Base-by-base conservation (phyloP, 2,797 vertebrate species). In the Clarias platycephalus region DNA sequence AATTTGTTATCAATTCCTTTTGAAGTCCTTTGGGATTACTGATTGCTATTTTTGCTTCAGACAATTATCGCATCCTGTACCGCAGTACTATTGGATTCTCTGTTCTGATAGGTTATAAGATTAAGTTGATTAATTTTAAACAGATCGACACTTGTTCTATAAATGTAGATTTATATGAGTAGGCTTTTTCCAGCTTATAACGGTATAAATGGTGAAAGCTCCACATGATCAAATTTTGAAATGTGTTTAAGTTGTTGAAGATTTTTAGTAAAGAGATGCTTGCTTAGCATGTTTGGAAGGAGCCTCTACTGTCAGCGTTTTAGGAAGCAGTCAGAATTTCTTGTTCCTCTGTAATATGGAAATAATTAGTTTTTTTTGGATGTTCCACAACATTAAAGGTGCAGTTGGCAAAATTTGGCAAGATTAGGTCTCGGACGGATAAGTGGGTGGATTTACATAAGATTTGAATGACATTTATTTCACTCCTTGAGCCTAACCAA, bases 1-100 rank as follows among this genome's bases (percentile, higher is more conserved):
- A 88, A 82, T 81, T 87, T 70, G 68, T 83, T 86, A 87, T 62
- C 22, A 78, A 81, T 84, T 85, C 81, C 75, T 79, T 75, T 77
- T 57, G 26, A 28, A 34, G 49, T 26, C 28, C 15, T 80, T 28
- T 15, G 28, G 62, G 79, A 80, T 67, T 66, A 53, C n/a, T 80
- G n/a, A 31, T 67, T 55, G 20, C 40, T 67, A 28, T 80, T 31
- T 22, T 55, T 67, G 79, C 40, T 26, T 53, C 40, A 66, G 78
- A 80, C 31, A 66, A 53, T 28, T 44, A 64, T 63, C 34, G 1
- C n/a, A 31, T 49, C 31, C n/a, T 26, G 13, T 20, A 53, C 28
- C 22, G 8, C 31, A 9, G 22, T 3, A 0, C 28, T 24, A 78
- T 0, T 62, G 58, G n/a, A 7, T 37, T 37, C 31, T 78, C 58